Percentiles rank a stretch among this genome's conserved stretches.
These are phyloP conservation scores for Netelia melanura DNA, from an alignment of 2,888 invertebrate genomes.

Conservation along the genomic window DNA sequence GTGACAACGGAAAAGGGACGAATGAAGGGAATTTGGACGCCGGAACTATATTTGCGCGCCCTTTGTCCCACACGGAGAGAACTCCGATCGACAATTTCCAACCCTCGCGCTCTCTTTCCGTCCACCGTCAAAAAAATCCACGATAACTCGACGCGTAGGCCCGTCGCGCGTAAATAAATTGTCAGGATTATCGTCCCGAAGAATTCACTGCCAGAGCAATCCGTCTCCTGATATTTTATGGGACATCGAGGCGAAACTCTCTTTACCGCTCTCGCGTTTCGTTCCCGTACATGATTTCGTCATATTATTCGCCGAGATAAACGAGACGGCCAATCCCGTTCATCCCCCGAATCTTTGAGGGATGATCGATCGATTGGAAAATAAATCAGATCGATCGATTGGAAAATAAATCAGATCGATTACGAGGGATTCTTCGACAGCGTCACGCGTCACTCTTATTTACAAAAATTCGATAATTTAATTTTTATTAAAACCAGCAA, in stretches of 20 bases:
- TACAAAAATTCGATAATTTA: too few relatives aligned
- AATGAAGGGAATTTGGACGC: slow-evolving; percentile 5
- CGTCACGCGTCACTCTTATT: too few relatives aligned
- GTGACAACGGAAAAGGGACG: neutral
- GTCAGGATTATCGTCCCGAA: slow-evolving; percentile 43
- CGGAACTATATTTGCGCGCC: neutral
- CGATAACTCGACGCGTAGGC: slow-evolving; percentile 17
- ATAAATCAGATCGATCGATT: too few relatives aligned
- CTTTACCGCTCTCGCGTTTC: slow-evolving; percentile 1
- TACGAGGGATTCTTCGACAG: too few relatives aligned
- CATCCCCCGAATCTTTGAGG: too few relatives aligned
- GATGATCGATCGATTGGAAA: too few relatives aligned
- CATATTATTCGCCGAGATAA: neutral
- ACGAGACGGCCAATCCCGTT: neutral
- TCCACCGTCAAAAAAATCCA: slow-evolving; percentile 10
- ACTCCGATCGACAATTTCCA: slow-evolving; percentile 29
- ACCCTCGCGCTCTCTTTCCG: slow-evolving; percentile 1
- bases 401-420: too few relatives aligned
- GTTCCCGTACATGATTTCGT: neutral
- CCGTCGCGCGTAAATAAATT: slow-evolving; percentile 40
- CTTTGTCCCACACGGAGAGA: slow-evolving; percentile 2
- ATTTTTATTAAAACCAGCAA: too few relatives aligned
- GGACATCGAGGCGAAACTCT: neutral
- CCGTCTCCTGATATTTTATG: slow-evolving; percentile 4
- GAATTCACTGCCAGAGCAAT: slow-evolving; percentile 31